Conservation (phyloP, 2,113 vertebrate species). For the Odocoileus hemionus region DNA sequence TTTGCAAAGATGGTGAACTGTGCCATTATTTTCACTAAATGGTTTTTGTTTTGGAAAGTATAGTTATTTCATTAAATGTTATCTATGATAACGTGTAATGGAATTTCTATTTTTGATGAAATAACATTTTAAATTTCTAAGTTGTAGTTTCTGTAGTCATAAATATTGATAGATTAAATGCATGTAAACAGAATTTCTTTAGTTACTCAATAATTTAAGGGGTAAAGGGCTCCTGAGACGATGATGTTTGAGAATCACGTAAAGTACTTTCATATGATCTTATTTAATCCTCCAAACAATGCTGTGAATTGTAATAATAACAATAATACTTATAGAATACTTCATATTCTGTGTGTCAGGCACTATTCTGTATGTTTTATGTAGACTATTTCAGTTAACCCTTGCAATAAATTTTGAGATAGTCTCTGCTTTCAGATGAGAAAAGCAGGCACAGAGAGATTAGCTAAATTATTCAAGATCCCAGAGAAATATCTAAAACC, state of each 20-base stretch:
- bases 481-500: background rate
- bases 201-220: background rate
- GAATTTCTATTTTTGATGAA: constrained; percentile 14
- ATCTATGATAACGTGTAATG: background rate
- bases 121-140: background rate
- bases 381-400: background rate
- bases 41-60: background rate
- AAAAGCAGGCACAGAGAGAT: background rate
- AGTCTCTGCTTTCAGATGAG: background rate
- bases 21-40: background rate
- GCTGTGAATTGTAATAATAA: background rate
- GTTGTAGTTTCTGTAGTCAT: background rate
- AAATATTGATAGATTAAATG: background rate
- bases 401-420: background rate
- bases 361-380: background rate
- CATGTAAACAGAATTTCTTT: background rate
- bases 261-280: background rate
- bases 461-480: background rate
- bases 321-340: background rate
- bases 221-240: background rate
- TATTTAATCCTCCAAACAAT: background rate
- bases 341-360: background rate
- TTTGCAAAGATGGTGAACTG: background rate
- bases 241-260: background rate
- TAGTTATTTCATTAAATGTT: background rate